A percentile compares a stretch with the other conserved stretches of the same genome.
Conservation (phyloP, 2,888 invertebrate species). For the Trachelus tabidus region DNA sequence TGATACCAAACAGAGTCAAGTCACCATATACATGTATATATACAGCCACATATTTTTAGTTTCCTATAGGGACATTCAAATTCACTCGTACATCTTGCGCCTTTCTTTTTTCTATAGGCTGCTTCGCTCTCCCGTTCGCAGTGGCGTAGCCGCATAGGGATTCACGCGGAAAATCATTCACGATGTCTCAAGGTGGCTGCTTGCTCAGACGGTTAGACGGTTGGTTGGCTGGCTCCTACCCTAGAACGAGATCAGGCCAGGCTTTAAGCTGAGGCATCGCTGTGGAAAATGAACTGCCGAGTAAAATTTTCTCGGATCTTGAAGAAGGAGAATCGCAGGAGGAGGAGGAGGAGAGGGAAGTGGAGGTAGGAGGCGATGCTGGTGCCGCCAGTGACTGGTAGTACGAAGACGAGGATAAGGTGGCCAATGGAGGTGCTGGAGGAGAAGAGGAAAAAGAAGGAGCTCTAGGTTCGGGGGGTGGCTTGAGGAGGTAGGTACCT, state of each 20-base stretch:
- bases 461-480: slow-evolving; percentile 19
- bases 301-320: slow-evolving; percentile 50
- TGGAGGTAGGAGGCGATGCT: background rate
- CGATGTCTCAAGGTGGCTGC: background rate
- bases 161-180: background rate
- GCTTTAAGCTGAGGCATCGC: slow-evolving; percentile 52
- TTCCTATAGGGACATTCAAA: background rate
- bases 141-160: background rate
- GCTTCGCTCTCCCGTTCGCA: background rate
- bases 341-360: slow-evolving; percentile 13
- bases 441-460: slow-evolving; percentile 21
- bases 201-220: background rate
- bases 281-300: slow-evolving; percentile 57
- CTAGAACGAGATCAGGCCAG: slow-evolving; percentile 16
- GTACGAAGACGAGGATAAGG: background rate
- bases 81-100: background rate
- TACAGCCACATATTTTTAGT: background rate
- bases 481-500: slow-evolving; percentile 32
- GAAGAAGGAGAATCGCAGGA: background rate
- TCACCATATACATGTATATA: background rate
- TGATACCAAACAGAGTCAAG: background rate
- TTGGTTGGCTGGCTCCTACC: background rate
- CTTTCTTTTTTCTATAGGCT: background rate
- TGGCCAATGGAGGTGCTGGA: background rate
- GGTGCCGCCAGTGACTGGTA: background rate